Conservation (phyloP, 2,888 invertebrate genomes). For the Leptopterna dolabrata region DNA sequence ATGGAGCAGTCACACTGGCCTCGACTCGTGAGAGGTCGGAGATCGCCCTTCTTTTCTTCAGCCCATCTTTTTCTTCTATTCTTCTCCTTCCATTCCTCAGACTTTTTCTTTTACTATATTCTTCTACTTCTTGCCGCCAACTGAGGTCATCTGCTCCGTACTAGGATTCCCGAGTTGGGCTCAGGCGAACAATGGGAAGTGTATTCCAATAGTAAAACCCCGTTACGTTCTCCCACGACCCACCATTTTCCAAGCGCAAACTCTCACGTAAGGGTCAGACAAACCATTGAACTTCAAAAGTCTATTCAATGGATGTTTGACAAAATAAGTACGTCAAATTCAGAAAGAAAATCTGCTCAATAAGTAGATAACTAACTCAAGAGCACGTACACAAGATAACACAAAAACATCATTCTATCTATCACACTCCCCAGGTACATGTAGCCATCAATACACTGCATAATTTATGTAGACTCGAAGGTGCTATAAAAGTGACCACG, state of each 20-base stretch:
- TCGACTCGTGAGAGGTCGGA: constrained; percentile 22
- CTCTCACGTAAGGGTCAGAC: neutral
- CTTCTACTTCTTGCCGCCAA: constrained; percentile 8
- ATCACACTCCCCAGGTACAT: too few relatives aligned
- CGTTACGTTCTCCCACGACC: neutral
- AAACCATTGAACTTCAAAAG: too few relatives aligned
- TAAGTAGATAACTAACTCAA: too few relatives aligned
- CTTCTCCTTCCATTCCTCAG: neutral
- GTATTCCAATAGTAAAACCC: neutral
- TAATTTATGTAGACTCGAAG: too few relatives aligned
- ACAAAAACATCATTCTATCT: too few relatives aligned
- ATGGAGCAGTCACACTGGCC: constrained; percentile 50
- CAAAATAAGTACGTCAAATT: too few relatives aligned
- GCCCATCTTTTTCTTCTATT: constrained; percentile 9
- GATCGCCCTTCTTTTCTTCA: constrained; percentile 38
- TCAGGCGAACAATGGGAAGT: neutral
- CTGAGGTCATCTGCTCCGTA: neutral
- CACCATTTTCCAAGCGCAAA: neutral
- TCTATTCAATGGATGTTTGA: too few relatives aligned
- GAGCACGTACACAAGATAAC: too few relatives aligned
- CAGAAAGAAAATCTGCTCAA: too few relatives aligned
- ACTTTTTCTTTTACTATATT: neutral
- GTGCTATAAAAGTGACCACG: too few relatives aligned
- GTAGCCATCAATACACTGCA: too few relatives aligned
- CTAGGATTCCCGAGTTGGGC: neutral